phyloP scores from a whole-genome alignment of 2,888 invertebrate species.

The Dioctria linearis region DNA sequence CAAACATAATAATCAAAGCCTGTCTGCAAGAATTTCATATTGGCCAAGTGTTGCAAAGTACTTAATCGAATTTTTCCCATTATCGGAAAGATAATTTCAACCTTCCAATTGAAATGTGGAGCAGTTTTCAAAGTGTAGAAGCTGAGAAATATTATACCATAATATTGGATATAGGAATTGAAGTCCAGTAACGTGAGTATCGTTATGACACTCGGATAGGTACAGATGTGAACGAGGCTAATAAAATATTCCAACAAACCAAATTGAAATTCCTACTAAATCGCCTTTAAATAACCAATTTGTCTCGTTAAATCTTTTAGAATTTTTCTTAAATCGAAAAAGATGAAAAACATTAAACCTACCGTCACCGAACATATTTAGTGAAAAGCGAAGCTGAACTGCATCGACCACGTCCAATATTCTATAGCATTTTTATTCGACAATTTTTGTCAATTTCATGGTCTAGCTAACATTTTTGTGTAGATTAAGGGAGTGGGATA shows the following conservation, averaged over 20 bases:
- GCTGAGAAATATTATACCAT: too few species aligned
- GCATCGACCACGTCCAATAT: constrained; percentile 44
- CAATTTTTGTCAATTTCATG: constrained; percentile 55
- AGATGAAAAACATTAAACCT: neutral
- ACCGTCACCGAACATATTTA: neutral
- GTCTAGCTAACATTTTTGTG: constrained; percentile 49
- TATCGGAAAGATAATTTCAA: constrained; percentile 33
- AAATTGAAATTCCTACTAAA: neutral
- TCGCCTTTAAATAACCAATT: neutral
- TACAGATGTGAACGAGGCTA: neutral
- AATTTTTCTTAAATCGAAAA: constrained; percentile 8
- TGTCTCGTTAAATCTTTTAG: neutral
- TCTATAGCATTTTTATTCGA: constrained; percentile 52
- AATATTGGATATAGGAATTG: too few species aligned
- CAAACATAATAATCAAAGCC: constrained; percentile 22
- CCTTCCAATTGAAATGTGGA: constrained; percentile 8
- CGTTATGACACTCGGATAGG: too few species aligned
- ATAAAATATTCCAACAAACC: neutral
- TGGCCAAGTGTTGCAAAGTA: constrained; percentile 50
- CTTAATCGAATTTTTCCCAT: constrained; percentile 53
- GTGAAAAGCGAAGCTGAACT: constrained; percentile 32
- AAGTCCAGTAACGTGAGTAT: too few species aligned
- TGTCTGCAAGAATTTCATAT: constrained; percentile 32
- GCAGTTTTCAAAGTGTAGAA: too few species aligned
- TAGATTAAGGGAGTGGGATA: constrained; percentile 34